Base-by-base conservation (phyloP, 2,113 vertebrate species). In the Promerops cafer region DNA sequence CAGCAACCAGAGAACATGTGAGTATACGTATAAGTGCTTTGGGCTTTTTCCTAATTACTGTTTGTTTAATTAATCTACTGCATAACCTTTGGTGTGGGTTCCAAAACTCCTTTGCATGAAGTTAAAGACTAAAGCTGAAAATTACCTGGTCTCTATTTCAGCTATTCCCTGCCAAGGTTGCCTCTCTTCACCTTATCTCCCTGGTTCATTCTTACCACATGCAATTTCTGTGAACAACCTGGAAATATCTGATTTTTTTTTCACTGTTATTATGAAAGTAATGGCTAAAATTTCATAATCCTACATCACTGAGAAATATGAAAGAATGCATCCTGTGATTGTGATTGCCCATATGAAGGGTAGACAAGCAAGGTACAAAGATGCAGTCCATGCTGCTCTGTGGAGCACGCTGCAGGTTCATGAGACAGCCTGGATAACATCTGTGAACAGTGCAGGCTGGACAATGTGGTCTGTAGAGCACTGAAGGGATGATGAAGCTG, bases 1-100 rank as follows among this genome's bases (percentile, higher is more conserved):
- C 98, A 68, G 98, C 98, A 61, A 97, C 97, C 24, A 98, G 98
- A 95, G 98, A 99, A 76, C 98, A 98, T 97, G 98, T 98, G 57
- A 98, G 97, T 88, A 13, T 49, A 30, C 20, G 33, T 61, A 3
- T 24, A 72, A 24, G 3, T 39, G 49, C 42, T 85, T 33, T 50
- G 64, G 77, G n/a, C 52, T 82, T 95, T 89, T 60, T 50, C 39
- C 49, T 79, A 78, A 70, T 87, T 53, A 28, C 44, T 78, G 12
- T 50, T 77, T 91, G 35, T 85, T 93, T 93, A 85, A 74, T 57
- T 39, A 53, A 76, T 35, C 35, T 54, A 31, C 57, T 33, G 15
- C 40, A 39, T 39, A 79, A 72, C 19, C 13, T n/a, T 65, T 77
- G 65, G 65, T 89, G 49, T 27, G 59, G 20, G 30, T 44, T 65